phyloP scores from a whole-genome alignment of 2,797 vertebrate species.

The Sebastes hubbsi region DNA sequence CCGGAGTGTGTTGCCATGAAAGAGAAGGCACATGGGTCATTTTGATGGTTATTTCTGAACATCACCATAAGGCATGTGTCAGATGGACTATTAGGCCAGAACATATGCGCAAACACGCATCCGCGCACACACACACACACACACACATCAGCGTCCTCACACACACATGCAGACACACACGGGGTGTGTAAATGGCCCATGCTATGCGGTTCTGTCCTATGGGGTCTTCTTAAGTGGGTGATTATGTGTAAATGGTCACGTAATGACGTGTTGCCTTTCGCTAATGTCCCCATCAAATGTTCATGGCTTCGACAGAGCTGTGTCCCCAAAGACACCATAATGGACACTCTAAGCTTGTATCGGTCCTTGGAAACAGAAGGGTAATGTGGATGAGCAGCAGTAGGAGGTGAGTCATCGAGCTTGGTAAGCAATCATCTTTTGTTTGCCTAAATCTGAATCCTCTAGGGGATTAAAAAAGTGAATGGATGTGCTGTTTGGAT shows the following conservation, averaged over 20 bases:
- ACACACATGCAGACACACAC: constrained; percentile 39
- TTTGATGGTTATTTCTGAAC: constrained; percentile 68
- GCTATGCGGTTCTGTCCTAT: constrained; percentile 61
- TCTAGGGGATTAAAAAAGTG: neutral
- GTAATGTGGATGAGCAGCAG: constrained; percentile 49
- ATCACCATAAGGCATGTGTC: constrained; percentile 68
- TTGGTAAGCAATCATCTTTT: constrained; percentile 44
- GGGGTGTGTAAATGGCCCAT: constrained; percentile 64
- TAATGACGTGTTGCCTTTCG: constrained; percentile 74
- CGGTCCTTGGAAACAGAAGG: constrained; percentile 59
- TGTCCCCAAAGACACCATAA: constrained; percentile 65
- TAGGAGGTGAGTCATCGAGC: constrained; percentile 46
- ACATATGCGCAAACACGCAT: constrained; percentile 57
- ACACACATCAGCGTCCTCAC: constrained; percentile 6
- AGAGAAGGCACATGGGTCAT: constrained; percentile 51
- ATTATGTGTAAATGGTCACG: constrained; percentile 76
- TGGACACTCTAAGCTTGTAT: constrained; percentile 55
- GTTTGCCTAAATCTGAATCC: constrained; percentile 21
- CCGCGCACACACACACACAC: constrained; percentile 7
- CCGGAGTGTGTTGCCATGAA: constrained; percentile 33
- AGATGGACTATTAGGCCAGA: constrained; percentile 71
- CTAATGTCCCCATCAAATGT: constrained; percentile 73
- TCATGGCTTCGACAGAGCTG: constrained; percentile 53
- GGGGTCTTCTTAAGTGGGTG: constrained; percentile 74
- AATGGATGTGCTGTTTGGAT: neutral